These are phyloP conservation scores for Grammomys surdaster DNA, from an alignment of 2,113 vertebrate genomes.

Conservation along the genomic window DNA sequence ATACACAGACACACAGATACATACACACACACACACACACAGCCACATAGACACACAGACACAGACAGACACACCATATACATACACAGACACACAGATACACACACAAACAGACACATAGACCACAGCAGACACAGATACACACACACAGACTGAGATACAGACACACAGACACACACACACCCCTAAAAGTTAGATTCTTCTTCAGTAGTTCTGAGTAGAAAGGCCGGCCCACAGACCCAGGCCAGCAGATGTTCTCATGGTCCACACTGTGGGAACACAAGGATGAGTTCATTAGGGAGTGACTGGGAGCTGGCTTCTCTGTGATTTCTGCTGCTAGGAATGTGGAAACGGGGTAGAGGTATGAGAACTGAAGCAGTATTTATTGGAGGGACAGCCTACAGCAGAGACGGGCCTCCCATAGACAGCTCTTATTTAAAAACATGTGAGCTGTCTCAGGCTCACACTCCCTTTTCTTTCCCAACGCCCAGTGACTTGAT, in stretches of 20 bases:
- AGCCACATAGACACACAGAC: neutral
- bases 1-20: neutral
- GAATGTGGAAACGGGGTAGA: neutral
- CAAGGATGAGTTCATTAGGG: neutral
- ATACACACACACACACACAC: neutral
- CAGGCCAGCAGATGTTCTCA: neutral
- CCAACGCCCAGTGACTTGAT: neutral
- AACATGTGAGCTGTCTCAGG: neutral
- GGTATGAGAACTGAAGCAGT: neutral
- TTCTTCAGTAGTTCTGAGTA: neutral
- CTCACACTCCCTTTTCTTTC: neutral
- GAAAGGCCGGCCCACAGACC: slow-evolving; percentile 16
- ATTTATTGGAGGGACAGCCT: neutral
- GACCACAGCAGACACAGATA: neutral
- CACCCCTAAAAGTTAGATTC: neutral
- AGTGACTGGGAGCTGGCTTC: neutral
- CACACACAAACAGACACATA: neutral
- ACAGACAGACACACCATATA: neutral
- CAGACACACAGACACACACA: neutral
- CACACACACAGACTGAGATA: no score
- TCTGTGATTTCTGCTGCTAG: neutral
- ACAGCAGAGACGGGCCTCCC: neutral
- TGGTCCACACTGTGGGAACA: neutral
- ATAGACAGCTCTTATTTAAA: neutral
- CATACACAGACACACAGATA: neutral